Evolutionary conservation across 2,888 invertebrate genomes (phyloP).

Genomic region (Pseudoips prasinana): DNA sequence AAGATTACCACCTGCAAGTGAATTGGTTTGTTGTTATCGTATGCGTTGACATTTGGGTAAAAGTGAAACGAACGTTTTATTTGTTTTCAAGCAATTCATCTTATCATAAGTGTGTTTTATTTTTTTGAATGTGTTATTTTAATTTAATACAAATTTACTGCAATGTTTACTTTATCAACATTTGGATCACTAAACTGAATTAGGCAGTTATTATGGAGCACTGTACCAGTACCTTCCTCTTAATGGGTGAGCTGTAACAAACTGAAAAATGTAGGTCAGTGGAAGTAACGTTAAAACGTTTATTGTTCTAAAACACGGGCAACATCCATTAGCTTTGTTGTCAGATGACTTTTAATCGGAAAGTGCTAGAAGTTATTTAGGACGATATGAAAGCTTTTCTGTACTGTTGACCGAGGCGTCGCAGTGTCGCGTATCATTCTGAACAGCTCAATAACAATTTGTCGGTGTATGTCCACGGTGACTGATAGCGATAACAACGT

Average conservation of each 20-base stretch:
- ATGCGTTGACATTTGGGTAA: background rate
- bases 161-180: too few species aligned
- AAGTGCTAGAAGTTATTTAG: constrained; percentile 20
- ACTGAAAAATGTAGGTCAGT: constrained; percentile 30
- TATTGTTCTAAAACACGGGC: constrained; percentile 25
- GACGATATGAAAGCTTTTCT: constrained; percentile 36
- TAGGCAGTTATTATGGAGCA: too few species aligned
- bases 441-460: constrained; percentile 47
- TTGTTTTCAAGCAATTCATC: constrained; percentile 14
- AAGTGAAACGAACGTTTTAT: background rate
- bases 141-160: too few species aligned
- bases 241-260: too few species aligned
- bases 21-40: constrained; percentile 8
- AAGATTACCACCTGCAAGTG: constrained; percentile 19
- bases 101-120: constrained; percentile 20
- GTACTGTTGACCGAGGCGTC: constrained; percentile 37
- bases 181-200: too few species aligned
- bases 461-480: constrained; percentile 30
- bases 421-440: constrained; percentile 28
- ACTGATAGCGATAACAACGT: constrained; percentile 33
- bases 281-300: constrained; percentile 26
- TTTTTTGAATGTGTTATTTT: too few species aligned
- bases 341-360: constrained; percentile 32
- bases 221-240: too few species aligned
- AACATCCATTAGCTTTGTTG: constrained; percentile 26